phyloP scores from a whole-genome alignment of 2,113 vertebrate genomes.

The Muntiacus reevesi region DNA sequence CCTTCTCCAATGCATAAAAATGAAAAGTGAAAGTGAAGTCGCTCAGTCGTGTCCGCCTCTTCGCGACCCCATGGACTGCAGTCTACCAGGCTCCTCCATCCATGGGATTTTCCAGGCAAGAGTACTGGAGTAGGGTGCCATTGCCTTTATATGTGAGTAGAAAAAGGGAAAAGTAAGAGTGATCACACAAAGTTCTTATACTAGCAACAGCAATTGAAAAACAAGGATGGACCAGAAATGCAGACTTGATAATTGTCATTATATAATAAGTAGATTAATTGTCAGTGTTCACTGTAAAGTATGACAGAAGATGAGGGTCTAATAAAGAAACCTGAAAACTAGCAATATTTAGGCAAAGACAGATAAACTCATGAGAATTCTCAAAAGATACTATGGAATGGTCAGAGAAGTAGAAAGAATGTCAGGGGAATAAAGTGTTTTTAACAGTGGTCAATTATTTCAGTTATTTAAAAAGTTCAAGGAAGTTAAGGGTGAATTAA shows the following conservation, averaged over 20 bases:
- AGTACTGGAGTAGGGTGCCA: no score
- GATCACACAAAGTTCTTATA: not conserved
- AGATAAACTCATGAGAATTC: not conserved
- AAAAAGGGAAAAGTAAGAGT: not conserved
- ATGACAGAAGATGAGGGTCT: not conserved
- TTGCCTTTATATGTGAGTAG: not conserved
- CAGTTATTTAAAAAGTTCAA: not conserved
- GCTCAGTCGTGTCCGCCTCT: no score
- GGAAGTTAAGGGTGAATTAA: not conserved
- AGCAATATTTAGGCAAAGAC: not conserved
- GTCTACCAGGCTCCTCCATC: no score
- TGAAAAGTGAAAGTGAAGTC: no score
- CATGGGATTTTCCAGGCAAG: no score
- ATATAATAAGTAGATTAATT: not conserved
- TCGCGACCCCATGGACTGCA: no score
- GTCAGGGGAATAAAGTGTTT: not conserved
- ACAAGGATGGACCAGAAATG: not conserved
- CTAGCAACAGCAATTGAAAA: not conserved
- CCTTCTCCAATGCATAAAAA: no score
- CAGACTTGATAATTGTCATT: not conserved
- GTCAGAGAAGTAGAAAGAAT: not conserved
- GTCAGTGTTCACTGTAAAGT: not conserved
- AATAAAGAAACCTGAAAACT: not conserved
- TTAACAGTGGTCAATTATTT: not conserved
- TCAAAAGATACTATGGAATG: not conserved